Conservation (phyloP, 2,888 invertebrate species). For the Apodemia zela region DNA sequence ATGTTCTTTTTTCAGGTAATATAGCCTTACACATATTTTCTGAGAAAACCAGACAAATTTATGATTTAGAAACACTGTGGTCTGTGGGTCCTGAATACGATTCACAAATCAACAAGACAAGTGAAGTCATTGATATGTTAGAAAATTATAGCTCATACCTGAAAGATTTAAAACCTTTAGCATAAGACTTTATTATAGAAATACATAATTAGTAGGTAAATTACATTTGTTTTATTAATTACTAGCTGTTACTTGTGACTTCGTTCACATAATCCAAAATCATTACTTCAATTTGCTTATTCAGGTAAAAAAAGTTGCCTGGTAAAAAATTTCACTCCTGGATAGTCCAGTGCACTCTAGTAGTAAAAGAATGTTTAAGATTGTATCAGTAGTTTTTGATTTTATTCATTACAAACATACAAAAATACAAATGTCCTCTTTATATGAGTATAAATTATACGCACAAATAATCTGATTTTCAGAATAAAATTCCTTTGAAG, state of each 20-base stretch:
- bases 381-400: too few species aligned
- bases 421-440: too few species aligned
- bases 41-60: slow-evolving; percentile 82
- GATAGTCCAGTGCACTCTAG: too few species aligned
- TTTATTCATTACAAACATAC: too few species aligned
- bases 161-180: slow-evolving; percentile 82
- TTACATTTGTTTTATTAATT: neutral
- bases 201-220: neutral
- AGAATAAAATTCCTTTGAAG: slow-evolving; percentile 51
- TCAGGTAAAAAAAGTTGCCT: too few species aligned
- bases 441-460: neutral
- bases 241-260: too few species aligned
- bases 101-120: slow-evolving; percentile 82
- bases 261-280: too few species aligned
- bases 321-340: too few species aligned
- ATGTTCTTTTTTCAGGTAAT: slow-evolving; percentile 84
- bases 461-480: neutral
- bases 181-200: slow-evolving; percentile 37
- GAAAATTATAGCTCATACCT: slow-evolving; percentile 84
- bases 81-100: slow-evolving; percentile 91
- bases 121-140: slow-evolving; percentile 82
- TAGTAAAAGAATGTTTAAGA: too few species aligned
- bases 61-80: slow-evolving; percentile 96
- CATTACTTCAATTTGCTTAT: too few species aligned
- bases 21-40: slow-evolving; percentile 95